These are phyloP conservation scores for Salvelinus namaycush DNA, from an alignment of 2,113 vertebrate genomes.

Conservation along the genomic window DNA sequence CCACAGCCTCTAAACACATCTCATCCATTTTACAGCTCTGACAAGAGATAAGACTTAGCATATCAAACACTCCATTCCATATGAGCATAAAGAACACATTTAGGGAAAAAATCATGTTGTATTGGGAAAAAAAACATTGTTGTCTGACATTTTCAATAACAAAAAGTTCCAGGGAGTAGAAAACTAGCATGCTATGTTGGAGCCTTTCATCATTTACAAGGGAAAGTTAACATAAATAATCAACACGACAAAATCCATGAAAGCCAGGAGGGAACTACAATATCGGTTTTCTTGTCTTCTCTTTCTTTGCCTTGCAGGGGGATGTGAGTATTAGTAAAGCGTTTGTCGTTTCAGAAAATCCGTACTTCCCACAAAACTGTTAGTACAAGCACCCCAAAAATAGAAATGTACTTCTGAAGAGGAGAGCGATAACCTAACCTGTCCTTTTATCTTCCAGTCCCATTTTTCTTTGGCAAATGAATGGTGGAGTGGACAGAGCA, in stretches of 20 bases:
- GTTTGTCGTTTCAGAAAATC: conserved; percentile 24
- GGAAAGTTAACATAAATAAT: conserved; percentile 40
- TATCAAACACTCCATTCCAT: conserved; percentile 38
- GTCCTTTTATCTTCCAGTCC: conserved; percentile 62
- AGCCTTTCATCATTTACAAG: conserved; percentile 67
- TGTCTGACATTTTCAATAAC: conserved; percentile 32
- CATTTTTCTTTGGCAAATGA: conserved; percentile 89
- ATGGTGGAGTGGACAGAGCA: conserved; percentile 67
- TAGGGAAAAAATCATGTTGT: conserved; percentile 6
- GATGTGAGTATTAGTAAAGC: conserved; percentile 61
- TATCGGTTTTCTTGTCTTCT: conserved; percentile 39
- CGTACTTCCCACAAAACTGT: conserved; percentile 32
- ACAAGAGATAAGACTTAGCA: conserved; percentile 7
- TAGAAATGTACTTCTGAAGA: conserved; percentile 34
- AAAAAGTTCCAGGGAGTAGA: conserved; percentile 61
- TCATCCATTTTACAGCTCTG: conserved; percentile 40
- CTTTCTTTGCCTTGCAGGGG: conserved; percentile 41
- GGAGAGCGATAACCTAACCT: conserved; percentile 46
- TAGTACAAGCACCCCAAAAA: conserved; percentile 66
- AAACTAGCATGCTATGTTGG: conserved; percentile 78
- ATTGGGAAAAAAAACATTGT: conserved; percentile 23
- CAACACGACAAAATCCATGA: conserved; percentile 22
- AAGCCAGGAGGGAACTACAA: conserved; percentile 7
- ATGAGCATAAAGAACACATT: conserved; percentile 11
- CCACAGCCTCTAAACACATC: neutral